Evolutionary conservation across 2,888 invertebrate genomes (phyloP).

Genomic region (Drosophila melanosoma): DNA sequence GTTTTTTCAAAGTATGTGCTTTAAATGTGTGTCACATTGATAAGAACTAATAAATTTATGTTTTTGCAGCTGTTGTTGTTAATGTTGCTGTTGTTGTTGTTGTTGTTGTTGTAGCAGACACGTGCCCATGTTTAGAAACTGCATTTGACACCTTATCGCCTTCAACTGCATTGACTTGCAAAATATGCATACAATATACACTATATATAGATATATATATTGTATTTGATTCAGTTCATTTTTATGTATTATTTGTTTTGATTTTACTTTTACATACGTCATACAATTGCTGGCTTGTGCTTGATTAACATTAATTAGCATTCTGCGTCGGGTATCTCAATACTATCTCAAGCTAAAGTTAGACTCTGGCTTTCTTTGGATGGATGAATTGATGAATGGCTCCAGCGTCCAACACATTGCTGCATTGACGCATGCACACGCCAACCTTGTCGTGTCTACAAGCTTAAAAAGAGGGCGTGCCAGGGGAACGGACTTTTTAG

Average conservation of each 20-base stretch:
- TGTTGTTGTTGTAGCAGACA: conserved; percentile 9
- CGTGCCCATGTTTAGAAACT: conserved; percentile 36
- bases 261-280: conserved; percentile 20
- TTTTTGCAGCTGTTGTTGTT: neutral
- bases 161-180: conserved; percentile 16
- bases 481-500: neutral
- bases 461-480: conserved; percentile 24
- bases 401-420: neutral
- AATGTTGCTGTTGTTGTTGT: neutral
- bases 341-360: neutral
- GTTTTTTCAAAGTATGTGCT: neutral
- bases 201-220: neutral
- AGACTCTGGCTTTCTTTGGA: conserved; percentile 22
- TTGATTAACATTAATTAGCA: conserved; percentile 57
- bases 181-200: neutral
- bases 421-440: neutral
- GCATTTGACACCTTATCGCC: conserved; percentile 7
- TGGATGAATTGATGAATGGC: neutral
- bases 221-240: conserved; percentile 11
- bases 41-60: conserved; percentile 20
- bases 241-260: conserved; percentile 9
- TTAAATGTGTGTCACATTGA: conserved; percentile 32
- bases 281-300: conserved; percentile 37
- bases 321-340: conserved; percentile 17
- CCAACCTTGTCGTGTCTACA: neutral